These are phyloP conservation scores for Heptranchias perlo DNA, from an alignment of 2,113 vertebrate species.

Conservation along the genomic window DNA sequence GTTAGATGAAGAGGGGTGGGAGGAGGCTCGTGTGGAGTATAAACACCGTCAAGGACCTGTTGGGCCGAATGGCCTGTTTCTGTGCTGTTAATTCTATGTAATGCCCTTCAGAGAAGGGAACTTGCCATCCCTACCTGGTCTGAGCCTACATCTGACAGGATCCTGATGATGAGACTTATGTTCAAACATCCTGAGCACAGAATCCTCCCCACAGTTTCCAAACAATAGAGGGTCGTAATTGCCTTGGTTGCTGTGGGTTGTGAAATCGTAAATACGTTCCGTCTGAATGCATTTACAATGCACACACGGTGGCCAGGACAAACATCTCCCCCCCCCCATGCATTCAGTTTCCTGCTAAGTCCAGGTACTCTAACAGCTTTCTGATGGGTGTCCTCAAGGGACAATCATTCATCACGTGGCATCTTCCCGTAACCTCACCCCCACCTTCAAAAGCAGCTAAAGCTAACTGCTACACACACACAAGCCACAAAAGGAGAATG, in stretches of 20 bases:
- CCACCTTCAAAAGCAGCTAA: neutral
- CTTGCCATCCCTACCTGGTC: neutral
- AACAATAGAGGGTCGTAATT: neutral
- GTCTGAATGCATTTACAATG: neutral
- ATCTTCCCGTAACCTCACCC: neutral
- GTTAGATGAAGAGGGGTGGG: too few species aligned
- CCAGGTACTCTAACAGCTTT: neutral
- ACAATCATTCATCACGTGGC: neutral
- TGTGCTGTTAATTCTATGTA: too few species aligned
- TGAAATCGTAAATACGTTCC: neutral
- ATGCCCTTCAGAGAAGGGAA: neutral
- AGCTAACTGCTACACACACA: neutral
- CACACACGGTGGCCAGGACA: neutral
- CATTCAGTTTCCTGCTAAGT: neutral
- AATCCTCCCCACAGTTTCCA: neutral
- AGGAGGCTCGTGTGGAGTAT: too few species aligned
- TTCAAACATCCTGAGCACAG: neutral
- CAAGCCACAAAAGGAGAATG: neutral
- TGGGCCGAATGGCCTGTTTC: too few species aligned
- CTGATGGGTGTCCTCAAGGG: neutral
- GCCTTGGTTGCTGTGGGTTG: neutral
- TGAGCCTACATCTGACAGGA: neutral
- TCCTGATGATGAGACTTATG: neutral
- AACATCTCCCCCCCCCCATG: neutral
- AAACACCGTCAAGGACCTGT: too few species aligned